These are phyloP conservation scores for Tapirus terrestris DNA, from an alignment of 2,113 vertebrate species.

Conservation along the genomic window DNA sequence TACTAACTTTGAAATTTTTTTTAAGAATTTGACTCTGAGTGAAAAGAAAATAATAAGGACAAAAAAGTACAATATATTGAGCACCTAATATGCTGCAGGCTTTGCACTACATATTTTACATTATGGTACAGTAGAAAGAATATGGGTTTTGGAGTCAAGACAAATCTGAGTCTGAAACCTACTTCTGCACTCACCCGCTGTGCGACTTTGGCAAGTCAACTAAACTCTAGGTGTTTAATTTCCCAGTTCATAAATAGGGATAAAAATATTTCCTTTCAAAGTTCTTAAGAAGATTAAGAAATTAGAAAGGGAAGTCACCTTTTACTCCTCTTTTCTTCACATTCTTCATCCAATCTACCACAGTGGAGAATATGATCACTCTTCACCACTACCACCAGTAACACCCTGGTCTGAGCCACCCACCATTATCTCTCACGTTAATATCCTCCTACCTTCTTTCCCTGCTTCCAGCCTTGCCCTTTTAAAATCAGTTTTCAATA, in stretches of 20 bases:
- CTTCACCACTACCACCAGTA: not conserved
- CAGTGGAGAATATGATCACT: not conserved
- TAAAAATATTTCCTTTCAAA: slow-evolving; percentile 28
- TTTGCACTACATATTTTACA: not conserved
- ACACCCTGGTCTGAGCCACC: not conserved
- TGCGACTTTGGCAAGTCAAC: not conserved
- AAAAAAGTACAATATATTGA: not conserved
- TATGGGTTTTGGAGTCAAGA: not conserved
- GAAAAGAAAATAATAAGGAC: not conserved
- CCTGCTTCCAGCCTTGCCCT: not conserved
- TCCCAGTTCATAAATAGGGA: slow-evolving; percentile 9
- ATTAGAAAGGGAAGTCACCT: not conserved
- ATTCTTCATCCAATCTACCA: not conserved
- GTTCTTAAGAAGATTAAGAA: slow-evolving; percentile 26
- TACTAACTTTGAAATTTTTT: not conserved
- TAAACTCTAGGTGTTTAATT: not conserved
- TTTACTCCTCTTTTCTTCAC: not conserved
- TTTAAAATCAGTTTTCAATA: slow-evolving; percentile 23
- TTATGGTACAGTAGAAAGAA: not conserved
- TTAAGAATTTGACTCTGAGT: not conserved
- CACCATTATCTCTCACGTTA: not conserved
- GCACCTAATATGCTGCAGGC: not conserved
- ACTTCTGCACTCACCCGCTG: not conserved
- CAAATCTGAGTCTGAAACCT: slow-evolving; percentile 8
- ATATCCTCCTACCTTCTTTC: not conserved